These are phyloP conservation scores for Felis chaus DNA, from an alignment of 2,113 vertebrate species.

Conservation along the genomic window DNA sequence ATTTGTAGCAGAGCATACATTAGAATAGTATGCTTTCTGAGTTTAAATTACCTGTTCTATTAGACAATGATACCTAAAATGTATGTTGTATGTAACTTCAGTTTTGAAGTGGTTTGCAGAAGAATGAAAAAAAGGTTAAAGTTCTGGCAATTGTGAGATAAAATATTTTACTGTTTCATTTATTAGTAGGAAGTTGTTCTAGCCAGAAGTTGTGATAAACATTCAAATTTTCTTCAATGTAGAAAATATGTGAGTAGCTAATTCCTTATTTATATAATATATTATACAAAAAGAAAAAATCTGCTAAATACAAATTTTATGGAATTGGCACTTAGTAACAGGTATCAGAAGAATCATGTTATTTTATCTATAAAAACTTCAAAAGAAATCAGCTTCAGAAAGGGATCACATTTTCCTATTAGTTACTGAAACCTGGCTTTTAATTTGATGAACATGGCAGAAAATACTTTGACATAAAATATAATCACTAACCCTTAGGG, in stretches of 20 bases:
- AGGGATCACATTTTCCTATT: background rate
- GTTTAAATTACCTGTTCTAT: background rate
- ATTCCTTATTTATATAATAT: background rate
- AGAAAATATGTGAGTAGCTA: background rate
- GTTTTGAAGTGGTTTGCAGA: background rate
- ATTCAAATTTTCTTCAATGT: background rate
- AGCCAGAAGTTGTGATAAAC: background rate
- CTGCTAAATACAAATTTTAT: background rate
- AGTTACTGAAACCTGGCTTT: background rate
- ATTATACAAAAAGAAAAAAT: slow-evolving; percentile 8
- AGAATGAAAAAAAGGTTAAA: background rate
- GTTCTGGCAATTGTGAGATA: background rate
- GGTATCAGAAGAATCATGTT: background rate
- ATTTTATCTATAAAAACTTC: background rate
- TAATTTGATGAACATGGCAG: slow-evolving; percentile 32
- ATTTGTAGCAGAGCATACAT: background rate
- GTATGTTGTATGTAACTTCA: background rate
- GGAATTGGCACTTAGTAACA: background rate
- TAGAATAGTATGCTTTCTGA: background rate
- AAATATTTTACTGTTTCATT: background rate
- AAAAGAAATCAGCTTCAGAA: slow-evolving; percentile 27
- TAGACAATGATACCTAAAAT: background rate
- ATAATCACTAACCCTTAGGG: slow-evolving; percentile 5
- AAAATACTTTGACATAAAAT: slow-evolving; percentile 43
- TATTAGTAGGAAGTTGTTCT: background rate